Percentiles rank a stretch among this genome's conserved stretches.
Conservation (phyloP, 2,113 vertebrate species). For the Castor canadensis region DNA sequence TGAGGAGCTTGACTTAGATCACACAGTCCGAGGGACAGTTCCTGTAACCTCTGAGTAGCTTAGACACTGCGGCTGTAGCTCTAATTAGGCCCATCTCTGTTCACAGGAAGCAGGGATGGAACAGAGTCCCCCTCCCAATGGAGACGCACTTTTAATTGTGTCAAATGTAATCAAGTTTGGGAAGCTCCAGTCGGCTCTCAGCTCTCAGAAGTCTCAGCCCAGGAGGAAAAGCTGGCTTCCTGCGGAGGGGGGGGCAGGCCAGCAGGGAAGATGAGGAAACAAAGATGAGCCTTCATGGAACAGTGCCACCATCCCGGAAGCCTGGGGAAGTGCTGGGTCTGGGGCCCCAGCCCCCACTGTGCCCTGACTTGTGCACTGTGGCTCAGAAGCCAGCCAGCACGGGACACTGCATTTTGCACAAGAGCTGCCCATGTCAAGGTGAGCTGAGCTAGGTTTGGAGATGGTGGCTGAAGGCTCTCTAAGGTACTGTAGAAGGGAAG, state of each 20-base stretch:
- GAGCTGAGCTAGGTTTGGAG: not conserved
- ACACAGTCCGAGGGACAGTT: not conserved
- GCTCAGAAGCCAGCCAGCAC: no score
- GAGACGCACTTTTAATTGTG: not conserved
- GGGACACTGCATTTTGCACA: no score
- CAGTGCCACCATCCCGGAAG: no score
- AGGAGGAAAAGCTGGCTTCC: not conserved
- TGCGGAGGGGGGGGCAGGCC: not conserved
- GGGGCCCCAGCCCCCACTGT: not conserved
- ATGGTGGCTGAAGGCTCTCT: no score
- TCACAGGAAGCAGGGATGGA: not conserved
- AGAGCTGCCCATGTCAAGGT: not conserved
- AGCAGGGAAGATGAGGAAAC: no score
- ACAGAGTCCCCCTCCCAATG: not conserved
- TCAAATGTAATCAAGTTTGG: not conserved
- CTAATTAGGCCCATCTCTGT: not conserved
- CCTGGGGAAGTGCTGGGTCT: not conserved
- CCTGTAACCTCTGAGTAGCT: not conserved
- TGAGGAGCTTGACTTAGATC: not conserved
- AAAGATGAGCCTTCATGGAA: no score
- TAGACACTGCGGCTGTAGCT: fast-evolving
- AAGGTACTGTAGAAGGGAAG: not conserved
- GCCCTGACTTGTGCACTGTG: not conserved
- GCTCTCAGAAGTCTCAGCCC: not conserved
- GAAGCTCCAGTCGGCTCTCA: not conserved